Conservation (phyloP, 2,888 invertebrate genomes). For the Subacronicta megacephala region DNA sequence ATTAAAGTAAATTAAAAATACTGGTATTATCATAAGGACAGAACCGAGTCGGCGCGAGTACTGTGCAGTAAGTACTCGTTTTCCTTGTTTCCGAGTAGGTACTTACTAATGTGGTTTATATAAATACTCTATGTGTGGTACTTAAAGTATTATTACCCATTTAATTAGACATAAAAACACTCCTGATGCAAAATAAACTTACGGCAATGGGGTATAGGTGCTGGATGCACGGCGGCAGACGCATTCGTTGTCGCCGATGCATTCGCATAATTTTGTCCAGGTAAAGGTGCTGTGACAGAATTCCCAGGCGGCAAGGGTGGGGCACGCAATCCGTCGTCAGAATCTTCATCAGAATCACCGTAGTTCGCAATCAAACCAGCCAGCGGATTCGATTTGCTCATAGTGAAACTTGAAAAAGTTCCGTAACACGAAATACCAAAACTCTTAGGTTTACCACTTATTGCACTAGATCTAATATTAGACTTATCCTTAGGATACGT, state of each 20-base stretch:
- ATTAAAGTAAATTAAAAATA: too few species aligned
- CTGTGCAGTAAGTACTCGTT: too few species aligned
- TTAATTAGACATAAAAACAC: too few species aligned
- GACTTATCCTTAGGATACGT: too few species aligned
- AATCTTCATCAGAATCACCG: slow-evolving; percentile 83
- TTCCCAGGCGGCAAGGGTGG: slow-evolving; percentile 23
- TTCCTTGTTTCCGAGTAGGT: too few species aligned
- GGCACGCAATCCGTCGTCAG: slow-evolving; percentile 64
- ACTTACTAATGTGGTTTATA: too few species aligned
- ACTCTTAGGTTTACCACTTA: not conserved
- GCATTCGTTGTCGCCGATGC: slow-evolving; percentile 21
- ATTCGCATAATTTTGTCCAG: slow-evolving; percentile 32
- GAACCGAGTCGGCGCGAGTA: too few species aligned
- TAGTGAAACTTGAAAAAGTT: slow-evolving; percentile 37
- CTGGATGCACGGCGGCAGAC: slow-evolving; percentile 73
- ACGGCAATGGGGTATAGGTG: slow-evolving; percentile 84
- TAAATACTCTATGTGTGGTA: too few species aligned
- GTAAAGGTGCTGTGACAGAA: slow-evolving; percentile 19
- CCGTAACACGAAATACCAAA: not conserved
- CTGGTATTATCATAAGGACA: too few species aligned
- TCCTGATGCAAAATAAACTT: slow-evolving; percentile 57
- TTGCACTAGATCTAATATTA: not conserved
- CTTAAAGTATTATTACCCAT: too few species aligned
- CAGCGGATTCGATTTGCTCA: slow-evolving; percentile 83
- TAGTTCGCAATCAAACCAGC: slow-evolving; percentile 79